Base-by-base conservation (phyloP, 1,140 invertebrate genomes). In the Gerris buenoi region DNA sequence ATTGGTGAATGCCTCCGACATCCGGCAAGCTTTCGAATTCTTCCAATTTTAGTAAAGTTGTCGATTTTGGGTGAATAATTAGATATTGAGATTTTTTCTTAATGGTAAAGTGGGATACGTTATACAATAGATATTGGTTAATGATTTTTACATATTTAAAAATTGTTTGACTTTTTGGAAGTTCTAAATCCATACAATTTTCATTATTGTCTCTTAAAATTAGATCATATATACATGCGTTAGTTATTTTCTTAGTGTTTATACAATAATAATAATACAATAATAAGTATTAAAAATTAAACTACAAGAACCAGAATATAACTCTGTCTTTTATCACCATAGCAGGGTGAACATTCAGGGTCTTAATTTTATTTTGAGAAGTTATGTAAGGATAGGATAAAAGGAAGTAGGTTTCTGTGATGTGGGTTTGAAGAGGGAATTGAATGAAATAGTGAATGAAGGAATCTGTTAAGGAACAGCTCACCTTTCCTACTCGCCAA, bases 191-290 rank as follows among this genome's bases (percentile, higher is more conserved):
- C 5, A 22, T 60, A 60, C 58, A 60, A 60, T 60, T 60, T 60
- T 60, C 58, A 13, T 60, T 60, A 60, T 15, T 22, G 23, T 60
- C 58, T 22, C 23, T 60, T 13, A 60, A 60, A 13, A 65, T 25
- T 25, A 46, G 1, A 56, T 56, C 13, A 25, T 25, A 2, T 46
- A 65, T 65, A 65, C 64, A 65, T 56, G 15, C 5, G 23, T 64
- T 23, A 15, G 10, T 23, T 3, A 64, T 64, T 25, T 26, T 33
- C 2, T 18, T 64, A 33, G n/a, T 18, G 18, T 64, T 46, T 18
- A 3, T 64, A 64, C 63, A 64, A 33, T 64, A 64, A 33, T 64
- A 64, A n/a, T 64, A n/a, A 3, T 64, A 64, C 63, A 64, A 33
- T 64, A 64, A 33, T 64, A 64, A n/a, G 29, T 64, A 25, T 33